phyloP scores from a whole-genome alignment of 2,113 vertebrate genomes.

The Rhynchomys soricoides region DNA sequence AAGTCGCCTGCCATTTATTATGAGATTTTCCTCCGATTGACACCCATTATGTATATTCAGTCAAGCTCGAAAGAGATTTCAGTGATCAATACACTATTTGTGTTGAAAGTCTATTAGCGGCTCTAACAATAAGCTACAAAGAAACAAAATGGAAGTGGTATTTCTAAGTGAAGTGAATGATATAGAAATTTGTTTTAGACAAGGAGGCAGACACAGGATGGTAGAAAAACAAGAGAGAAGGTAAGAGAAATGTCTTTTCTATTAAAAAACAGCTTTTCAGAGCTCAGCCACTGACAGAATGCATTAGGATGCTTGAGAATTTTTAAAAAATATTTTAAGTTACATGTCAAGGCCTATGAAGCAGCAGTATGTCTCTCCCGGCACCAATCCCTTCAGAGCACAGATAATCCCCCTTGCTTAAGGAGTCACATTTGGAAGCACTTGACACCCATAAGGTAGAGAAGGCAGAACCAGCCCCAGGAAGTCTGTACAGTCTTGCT shows the following conservation, averaged over 20 bases:
- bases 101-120: slow-evolving; percentile 45
- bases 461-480: neutral
- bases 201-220: neutral
- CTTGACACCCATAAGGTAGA: neutral
- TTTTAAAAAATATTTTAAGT: slow-evolving; percentile 9
- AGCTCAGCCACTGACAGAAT: neutral
- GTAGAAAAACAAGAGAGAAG: slow-evolving; percentile 1
- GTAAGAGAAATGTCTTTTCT: neutral
- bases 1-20: slow-evolving; percentile 76
- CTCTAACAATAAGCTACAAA: slow-evolving; percentile 48
- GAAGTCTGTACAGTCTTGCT: neutral
- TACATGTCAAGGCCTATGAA: neutral
- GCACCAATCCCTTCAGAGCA: neutral
- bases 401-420: neutral
- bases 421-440: neutral
- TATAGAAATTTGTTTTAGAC: neutral
- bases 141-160: slow-evolving; percentile 48
- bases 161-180: slow-evolving; percentile 39
- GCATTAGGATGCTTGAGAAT: neutral
- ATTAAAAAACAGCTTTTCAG: neutral
- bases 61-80: slow-evolving; percentile 70
- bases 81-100: slow-evolving; percentile 59
- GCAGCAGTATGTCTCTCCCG: neutral
- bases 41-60: slow-evolving; percentile 56
- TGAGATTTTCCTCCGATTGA: slow-evolving; percentile 54